These are phyloP conservation scores for Sturnira hondurensis DNA, from an alignment of 2,113 vertebrate species.

Conservation along the genomic window DNA sequence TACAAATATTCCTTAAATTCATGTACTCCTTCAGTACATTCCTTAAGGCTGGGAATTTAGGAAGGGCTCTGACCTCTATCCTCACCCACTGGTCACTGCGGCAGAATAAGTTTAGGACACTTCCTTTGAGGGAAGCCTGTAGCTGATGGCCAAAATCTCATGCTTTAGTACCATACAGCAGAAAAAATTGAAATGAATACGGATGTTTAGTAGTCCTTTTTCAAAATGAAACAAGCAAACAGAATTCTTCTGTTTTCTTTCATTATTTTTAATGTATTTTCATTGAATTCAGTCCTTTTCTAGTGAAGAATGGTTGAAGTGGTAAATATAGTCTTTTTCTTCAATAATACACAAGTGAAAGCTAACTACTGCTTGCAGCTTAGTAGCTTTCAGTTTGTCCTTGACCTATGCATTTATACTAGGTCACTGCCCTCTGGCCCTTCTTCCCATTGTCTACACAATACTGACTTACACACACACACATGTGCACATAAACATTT, in stretches of 20 bases:
- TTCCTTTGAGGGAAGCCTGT: no score
- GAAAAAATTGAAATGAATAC: neutral
- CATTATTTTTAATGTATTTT: neutral
- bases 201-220: neutral
- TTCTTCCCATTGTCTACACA: neutral
- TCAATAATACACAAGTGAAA: neutral
- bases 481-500: neutral
- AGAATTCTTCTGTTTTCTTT: neutral
- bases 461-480: neutral
- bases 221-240: neutral
- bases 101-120: neutral
- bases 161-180: neutral
- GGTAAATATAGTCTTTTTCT: conserved; percentile 27
- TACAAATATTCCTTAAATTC: neutral
- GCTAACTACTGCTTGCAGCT: neutral
- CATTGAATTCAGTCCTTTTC: conserved; percentile 5
- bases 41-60: neutral
- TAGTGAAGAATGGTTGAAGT: neutral
- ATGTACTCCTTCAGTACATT: neutral
- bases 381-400: neutral
- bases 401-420: neutral
- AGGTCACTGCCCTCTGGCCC: neutral
- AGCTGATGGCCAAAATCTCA: neutral
- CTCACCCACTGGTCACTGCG: neutral
- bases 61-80: neutral